A percentile compares a stretch with the other conserved stretches of the same genome.
phyloP scores from a whole-genome alignment of 2,113 vertebrate species.

The Melozone crissalis region DNA sequence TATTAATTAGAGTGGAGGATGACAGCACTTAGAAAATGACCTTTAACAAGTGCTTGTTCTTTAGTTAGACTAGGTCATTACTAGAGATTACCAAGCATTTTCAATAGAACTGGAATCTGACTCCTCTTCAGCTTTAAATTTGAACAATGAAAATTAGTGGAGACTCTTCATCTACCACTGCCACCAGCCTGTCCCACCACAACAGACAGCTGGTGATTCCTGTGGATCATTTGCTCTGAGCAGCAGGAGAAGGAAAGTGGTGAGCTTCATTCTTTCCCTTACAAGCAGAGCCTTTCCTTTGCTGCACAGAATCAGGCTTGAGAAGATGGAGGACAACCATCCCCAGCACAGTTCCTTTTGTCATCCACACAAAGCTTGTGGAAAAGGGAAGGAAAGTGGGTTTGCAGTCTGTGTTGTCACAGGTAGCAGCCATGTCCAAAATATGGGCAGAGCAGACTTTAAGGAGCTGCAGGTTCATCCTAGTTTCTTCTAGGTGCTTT shows the following conservation, averaged over 20 bases:
- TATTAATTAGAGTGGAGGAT: conserved; percentile 81
- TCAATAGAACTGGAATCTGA: conserved; percentile 23
- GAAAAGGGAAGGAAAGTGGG: neutral
- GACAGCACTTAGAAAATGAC: conserved; percentile 77
- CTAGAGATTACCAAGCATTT: conserved; percentile 66
- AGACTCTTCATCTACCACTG: neutral
- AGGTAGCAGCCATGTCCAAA: neutral
- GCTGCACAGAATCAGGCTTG: neutral
- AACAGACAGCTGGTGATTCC: neutral
- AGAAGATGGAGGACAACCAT: neutral
- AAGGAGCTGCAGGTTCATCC: neutral
- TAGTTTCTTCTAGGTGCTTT: neutral
- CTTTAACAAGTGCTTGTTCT: conserved; percentile 74
- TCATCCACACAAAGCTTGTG: neutral
- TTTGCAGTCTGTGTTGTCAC: neutral
- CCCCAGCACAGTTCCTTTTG: neutral
- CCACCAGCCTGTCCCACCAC: neutral
- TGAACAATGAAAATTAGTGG: neutral
- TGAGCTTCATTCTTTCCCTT: neutral
- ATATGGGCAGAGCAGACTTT: neutral
- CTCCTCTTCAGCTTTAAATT: conserved; percentile 11
- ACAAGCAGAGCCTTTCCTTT: neutral
- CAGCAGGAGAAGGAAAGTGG: neutral
- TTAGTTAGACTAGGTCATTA: conserved; percentile 71
- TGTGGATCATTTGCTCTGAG: neutral